A percentile compares a stretch with the other conserved stretches of the same genome.
Evolutionary conservation across 64 coral and sea anemone species (phyloP).

Genomic region (Porites australiensis): DNA sequence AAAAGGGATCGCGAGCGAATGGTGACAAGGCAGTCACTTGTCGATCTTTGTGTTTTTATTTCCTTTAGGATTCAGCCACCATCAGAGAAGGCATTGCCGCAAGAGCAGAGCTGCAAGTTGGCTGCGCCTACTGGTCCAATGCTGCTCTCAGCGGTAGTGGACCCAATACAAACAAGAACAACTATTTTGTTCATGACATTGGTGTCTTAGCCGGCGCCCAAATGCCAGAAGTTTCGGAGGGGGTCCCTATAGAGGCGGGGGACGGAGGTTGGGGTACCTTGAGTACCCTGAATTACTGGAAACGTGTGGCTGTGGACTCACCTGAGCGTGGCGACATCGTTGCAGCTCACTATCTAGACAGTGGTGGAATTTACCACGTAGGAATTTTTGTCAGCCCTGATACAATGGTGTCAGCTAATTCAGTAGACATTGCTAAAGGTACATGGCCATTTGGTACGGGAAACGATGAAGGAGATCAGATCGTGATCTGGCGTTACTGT

Average conservation of each 20-base stretch:
- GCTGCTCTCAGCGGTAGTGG: conserved; percentile 29
- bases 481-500: conserved; percentile 47
- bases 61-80: background rate
- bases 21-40: too few species aligned
- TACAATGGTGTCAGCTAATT: conserved; percentile 48
- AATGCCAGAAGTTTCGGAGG: conserved; percentile 25
- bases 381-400: conserved; percentile 28
- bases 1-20: too few species aligned
- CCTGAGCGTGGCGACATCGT: conserved; percentile 21
- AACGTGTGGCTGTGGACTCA: background rate
- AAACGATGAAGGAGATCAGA: background rate
- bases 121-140: conserved; percentile 13
- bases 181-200: conserved; percentile 72
- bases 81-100: conserved; percentile 19
- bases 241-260: conserved; percentile 34
- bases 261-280: conserved; percentile 39
- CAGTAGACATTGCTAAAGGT: background rate
- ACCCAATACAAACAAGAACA: conserved; percentile 44
- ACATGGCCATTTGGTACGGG: background rate
- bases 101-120: conserved; percentile 33
- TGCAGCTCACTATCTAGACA: background rate
- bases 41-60: too few species aligned
- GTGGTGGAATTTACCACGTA: conserved; percentile 2
- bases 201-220: conserved; percentile 53
- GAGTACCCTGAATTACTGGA: background rate